Conservation (phyloP, 1,140 invertebrate genomes). For the Zaprionus inermis region DNA sequence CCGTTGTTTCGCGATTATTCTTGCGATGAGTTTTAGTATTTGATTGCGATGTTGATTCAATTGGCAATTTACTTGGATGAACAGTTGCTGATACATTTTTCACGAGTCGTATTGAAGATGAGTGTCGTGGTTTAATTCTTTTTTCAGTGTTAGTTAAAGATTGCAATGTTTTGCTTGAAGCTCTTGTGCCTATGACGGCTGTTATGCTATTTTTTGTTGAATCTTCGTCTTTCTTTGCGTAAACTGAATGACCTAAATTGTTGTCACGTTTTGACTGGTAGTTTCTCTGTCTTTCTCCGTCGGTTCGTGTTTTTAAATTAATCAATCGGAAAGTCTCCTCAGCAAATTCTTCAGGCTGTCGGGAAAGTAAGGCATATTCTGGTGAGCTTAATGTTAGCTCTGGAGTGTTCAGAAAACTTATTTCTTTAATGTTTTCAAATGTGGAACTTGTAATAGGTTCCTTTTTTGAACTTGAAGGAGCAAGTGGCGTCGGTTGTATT, state of each 20-base stretch:
- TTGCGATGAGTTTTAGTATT: slow-evolving; percentile 54
- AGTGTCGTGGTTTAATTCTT: slow-evolving; percentile 53
- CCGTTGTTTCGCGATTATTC: slow-evolving; percentile 38
- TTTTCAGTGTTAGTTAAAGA: slow-evolving; percentile 44
- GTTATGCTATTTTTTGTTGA: slow-evolving; percentile 26
- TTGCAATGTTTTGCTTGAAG: slow-evolving; percentile 48
- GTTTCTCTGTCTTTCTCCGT: slow-evolving; percentile 47
- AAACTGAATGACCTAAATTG: slow-evolving; percentile 61
- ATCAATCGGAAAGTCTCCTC: slow-evolving; percentile 90
- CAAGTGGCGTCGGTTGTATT: slow-evolving; percentile 64
- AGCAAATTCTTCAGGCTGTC: slow-evolving; percentile 91
- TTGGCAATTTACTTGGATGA: slow-evolving; percentile 43
- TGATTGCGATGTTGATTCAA: slow-evolving; percentile 40
- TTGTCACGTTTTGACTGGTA: slow-evolving; percentile 57
- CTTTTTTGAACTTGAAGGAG: slow-evolving; percentile 37
- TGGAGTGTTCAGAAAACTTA: slow-evolving; percentile 45
- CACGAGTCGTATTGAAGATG: slow-evolving; percentile 51
- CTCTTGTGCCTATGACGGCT: slow-evolving; percentile 30
- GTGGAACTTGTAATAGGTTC: slow-evolving; percentile 40
- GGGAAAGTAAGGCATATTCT: slow-evolving; percentile 92
- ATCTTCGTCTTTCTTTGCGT: slow-evolving; percentile 48
- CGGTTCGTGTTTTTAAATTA: slow-evolving; percentile 84
- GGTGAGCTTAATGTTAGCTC: slow-evolving; percentile 85
- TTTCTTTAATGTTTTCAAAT: slow-evolving; percentile 14
- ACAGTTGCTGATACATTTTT: slow-evolving; percentile 61